Evolutionary conservation across 2,797 vertebrate species (phyloP).

Genomic region (Paratrypauchen microcephalus): DNA sequence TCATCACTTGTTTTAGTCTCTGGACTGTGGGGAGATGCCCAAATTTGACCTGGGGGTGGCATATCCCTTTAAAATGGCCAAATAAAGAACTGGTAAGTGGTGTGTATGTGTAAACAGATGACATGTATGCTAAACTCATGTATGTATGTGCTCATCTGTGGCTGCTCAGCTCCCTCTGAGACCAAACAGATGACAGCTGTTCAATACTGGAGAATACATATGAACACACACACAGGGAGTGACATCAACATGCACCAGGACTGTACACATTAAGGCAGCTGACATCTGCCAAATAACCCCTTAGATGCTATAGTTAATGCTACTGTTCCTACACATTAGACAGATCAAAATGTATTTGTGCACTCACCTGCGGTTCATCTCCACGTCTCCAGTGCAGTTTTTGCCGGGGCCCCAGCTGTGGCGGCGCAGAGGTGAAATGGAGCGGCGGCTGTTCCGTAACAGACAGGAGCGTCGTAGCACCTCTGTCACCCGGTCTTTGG

Average conservation of each 20-base stretch:
- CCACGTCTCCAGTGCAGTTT: constrained; percentile 81
- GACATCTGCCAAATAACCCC: constrained; percentile 30
- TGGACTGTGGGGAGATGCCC: too few relatives aligned
- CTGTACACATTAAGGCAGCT: constrained; percentile 26
- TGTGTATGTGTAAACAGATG: background rate
- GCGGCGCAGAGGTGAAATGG: constrained; percentile 89
- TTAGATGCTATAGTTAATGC: background rate
- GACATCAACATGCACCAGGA: constrained; percentile 41
- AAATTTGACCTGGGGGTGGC: too few relatives aligned
- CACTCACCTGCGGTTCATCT: constrained; percentile 91
- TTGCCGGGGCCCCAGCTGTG: constrained; percentile 98
- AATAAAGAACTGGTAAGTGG: background rate
- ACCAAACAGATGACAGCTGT: constrained; percentile 51
- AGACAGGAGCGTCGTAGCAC: constrained; percentile 75
- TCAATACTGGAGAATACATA: constrained; percentile 39
- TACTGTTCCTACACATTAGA: background rate
- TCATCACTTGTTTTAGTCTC: too few relatives aligned
- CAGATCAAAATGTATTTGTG: background rate
- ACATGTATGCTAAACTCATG: background rate
- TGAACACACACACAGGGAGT: constrained; percentile 32
- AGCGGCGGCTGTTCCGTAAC: constrained; percentile 78
- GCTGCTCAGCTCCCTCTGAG: constrained; percentile 24
- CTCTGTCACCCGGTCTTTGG: constrained; percentile 89
- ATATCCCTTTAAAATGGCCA: too few relatives aligned
- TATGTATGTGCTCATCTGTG: constrained; percentile 2